Conservation (phyloP, 1,140 invertebrate genomes). For the Drosophila cardini region DNA sequence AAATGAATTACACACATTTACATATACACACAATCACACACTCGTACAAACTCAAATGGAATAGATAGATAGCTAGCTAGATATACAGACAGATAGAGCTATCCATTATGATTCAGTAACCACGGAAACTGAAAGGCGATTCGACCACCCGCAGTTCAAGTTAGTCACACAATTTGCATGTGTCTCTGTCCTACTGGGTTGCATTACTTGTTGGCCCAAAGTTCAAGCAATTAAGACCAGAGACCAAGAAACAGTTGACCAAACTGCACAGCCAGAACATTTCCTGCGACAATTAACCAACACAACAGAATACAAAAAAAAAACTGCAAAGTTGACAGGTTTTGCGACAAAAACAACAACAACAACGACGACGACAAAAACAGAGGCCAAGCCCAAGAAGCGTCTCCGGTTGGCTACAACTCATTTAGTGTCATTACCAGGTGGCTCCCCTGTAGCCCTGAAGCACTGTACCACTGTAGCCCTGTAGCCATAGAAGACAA, state of each 20-base stretch:
- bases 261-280: conserved; percentile 72
- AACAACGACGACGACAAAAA: conserved; percentile 56
- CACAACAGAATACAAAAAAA: conserved; percentile 56
- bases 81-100: conserved; percentile 22
- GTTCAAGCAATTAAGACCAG: conserved; percentile 74
- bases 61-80: conserved; percentile 1
- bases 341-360: conserved; percentile 46
- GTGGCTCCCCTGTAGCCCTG: not conserved
- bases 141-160: conserved; percentile 60
- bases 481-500: conserved; percentile 33
- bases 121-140: conserved; percentile 41
- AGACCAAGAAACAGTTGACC: conserved; percentile 68
- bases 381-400: conserved; percentile 54
- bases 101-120: conserved; percentile 55
- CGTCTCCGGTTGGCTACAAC: conserved; percentile 66
- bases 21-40: conserved; percentile 5
- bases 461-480: not conserved
- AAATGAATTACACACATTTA: conserved; percentile 37
- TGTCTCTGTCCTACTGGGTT: conserved; percentile 7
- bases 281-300: conserved; percentile 77
- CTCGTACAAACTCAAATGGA: not conserved
- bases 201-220: conserved; percentile 56
- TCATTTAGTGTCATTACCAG: conserved; percentile 79
- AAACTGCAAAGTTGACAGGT: conserved; percentile 77
- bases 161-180: conserved; percentile 75